Conservation (phyloP, 64 coral and sea anemone species). For the Cladopsammia gracilis region DNA sequence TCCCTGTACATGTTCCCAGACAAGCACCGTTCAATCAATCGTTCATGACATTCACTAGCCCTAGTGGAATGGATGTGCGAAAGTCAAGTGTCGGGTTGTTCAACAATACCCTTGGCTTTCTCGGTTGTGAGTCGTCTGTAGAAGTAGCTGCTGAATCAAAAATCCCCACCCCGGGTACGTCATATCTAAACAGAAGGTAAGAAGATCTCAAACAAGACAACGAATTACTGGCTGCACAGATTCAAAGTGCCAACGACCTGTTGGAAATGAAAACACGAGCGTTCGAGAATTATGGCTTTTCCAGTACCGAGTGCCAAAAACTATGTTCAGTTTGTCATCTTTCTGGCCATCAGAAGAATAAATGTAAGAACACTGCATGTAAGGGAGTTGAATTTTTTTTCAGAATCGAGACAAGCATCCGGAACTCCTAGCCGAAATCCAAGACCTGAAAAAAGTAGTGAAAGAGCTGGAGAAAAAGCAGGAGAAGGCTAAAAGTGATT, state of each 20-base stretch:
- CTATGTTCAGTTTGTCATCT: constrained; percentile 21
- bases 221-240: constrained; percentile 4
- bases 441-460: constrained; percentile 11
- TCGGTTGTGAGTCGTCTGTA: not conserved
- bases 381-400: constrained; percentile 20
- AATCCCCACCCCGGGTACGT: not conserved
- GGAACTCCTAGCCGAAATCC: constrained; percentile 35
- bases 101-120: not conserved
- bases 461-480: too few species aligned
- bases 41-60: not conserved
- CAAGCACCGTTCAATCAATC: not conserved
- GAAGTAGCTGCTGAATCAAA: not conserved
- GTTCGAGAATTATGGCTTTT: not conserved
- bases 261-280: not conserved
- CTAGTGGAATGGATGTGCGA: too few species aligned
- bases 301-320: not conserved
- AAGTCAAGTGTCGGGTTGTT: not conserved
- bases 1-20: too few species aligned
- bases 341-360: constrained; percentile 13
- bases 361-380: not conserved
- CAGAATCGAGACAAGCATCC: constrained; percentile 59
- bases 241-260: not conserved
- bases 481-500: constrained; percentile 26
- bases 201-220: constrained; percentile 24
- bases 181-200: constrained; percentile 11